phyloP scores from a whole-genome alignment of 2,888 invertebrate species.

The Platypus cylindrus region DNA sequence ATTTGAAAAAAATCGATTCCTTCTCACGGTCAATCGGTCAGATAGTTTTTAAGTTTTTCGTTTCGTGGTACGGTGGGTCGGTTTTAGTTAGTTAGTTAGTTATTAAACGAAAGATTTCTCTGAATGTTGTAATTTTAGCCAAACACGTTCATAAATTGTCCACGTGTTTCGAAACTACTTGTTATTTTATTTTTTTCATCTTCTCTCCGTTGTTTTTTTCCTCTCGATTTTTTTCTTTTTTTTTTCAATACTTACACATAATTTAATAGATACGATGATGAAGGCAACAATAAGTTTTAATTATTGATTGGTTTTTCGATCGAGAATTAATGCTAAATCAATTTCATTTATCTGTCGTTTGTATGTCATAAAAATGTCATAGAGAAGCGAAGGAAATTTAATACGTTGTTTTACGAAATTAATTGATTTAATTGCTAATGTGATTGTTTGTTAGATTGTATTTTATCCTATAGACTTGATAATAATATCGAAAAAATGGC shows the following conservation, averaged over 20 bases:
- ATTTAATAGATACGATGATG: conserved; percentile 11
- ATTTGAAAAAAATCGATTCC: conserved; percentile 13
- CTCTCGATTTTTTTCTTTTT: too few species aligned
- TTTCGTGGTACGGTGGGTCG: too few species aligned
- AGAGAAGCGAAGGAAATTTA: conserved; percentile 1
- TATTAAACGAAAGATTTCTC: conserved; percentile 16
- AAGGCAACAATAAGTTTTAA: conserved; percentile 13
- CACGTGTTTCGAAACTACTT: conserved; percentile 14
- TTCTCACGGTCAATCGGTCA: conserved; percentile 17
- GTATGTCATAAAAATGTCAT: not conserved
- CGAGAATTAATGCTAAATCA: conserved; percentile 1
- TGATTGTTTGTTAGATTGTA: too few species aligned
- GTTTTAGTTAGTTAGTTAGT: too few species aligned
- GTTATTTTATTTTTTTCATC: conserved; percentile 13
- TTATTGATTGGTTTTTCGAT: conserved; percentile 11
- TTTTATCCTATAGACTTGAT: too few species aligned
- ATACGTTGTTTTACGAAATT: too few species aligned
- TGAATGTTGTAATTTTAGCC: conserved; percentile 15
- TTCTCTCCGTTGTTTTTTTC: too few species aligned
- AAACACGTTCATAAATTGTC: conserved; percentile 15
- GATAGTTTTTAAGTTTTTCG: conserved; percentile 12
- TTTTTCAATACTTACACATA: too few species aligned
- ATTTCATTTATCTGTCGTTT: conserved; percentile 1
- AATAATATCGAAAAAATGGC: too few species aligned
- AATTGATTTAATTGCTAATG: too few species aligned